Base-by-base conservation (phyloP, 2,797 vertebrate species). In the Hypotaenidia philippensis region DNA sequence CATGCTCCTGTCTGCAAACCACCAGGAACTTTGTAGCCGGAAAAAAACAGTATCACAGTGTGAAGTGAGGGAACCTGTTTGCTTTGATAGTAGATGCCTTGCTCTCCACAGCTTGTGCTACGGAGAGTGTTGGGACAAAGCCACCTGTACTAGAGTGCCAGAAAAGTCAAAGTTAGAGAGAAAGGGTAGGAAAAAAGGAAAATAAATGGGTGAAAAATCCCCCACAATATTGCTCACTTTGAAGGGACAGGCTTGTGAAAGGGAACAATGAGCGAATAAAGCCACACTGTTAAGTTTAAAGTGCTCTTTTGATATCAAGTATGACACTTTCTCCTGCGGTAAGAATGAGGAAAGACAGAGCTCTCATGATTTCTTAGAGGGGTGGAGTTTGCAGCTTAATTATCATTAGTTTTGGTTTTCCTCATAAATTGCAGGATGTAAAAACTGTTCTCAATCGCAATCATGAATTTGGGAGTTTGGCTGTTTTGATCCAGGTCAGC, bases 261-360 rank as follows among this genome's bases (percentile, higher is more conserved):
- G 55, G 91, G 56, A 92, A 59, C 29, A 81, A 60, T 41, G 78
- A 92, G 53, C 34, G 75, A 94, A 74, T 59, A 88, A 94, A 96
- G 77, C 34, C 49, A 81, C 71, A 88, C 87, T 75, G 68, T 79
- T 76, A 91, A 61, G 74, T 91, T 89, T 83, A 92, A 96, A 95
- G 86, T 36, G 27, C 41, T 91, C 79, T 85, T 96, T 92, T 93
- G 74, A 81, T 78, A 66, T 85, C 52, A 91, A 87, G 38, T 72
- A 14, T 49, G 66, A 22, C 41, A 40, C 60, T 78, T 84, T 34
- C 69, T 94, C 32, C 47, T 79, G 55, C 29, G 56, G 66, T 69
- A 90, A 70, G 66, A 95, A 81, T 25, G 17, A 88, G 13, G 38
- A 82, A 80, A 83, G 86, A 86, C 38, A 81, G 34, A 82, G 13